A percentile compares a stretch with the other conserved stretches of the same genome.
Evolutionary conservation across 1,140 invertebrate genomes (phyloP).

Genomic region (Yoshiicerus persimilis): DNA sequence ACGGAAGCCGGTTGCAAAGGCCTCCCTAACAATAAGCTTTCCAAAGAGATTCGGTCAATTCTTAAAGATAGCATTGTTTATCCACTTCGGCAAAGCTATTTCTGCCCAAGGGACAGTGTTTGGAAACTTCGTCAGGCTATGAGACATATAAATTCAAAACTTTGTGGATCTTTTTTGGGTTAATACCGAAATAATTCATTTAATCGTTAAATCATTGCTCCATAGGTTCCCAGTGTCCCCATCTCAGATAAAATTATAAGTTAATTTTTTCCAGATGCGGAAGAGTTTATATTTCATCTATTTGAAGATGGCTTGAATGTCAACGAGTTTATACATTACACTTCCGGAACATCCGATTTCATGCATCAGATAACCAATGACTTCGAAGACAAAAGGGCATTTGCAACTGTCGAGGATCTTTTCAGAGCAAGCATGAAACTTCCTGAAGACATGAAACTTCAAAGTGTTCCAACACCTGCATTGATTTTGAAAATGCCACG

Average conservation of each 20-base stretch:
- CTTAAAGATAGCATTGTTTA: slow-evolving; percentile 32
- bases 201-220: too few relatives aligned
- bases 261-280: slow-evolving; percentile 21
- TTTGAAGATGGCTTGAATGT: background rate
- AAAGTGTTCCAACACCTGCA: slow-evolving; percentile 31
- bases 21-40: background rate
- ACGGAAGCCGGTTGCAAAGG: background rate
- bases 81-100: slow-evolving; percentile 1
- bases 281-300: slow-evolving; percentile 2
- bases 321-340: background rate
- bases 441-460: background rate
- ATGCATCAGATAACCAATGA: slow-evolving; percentile 19
- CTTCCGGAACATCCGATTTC: background rate
- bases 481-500: slow-evolving; percentile 34
- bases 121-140: background rate
- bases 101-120: slow-evolving; percentile 12
- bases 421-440: background rate
- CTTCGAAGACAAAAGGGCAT: background rate
- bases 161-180: slow-evolving; percentile 7
- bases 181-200: too few relatives aligned
- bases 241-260: too few relatives aligned
- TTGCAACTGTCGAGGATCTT: background rate
- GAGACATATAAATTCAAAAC: background rate
- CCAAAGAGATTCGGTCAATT: background rate
- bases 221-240: too few relatives aligned